phyloP scores from a whole-genome alignment of 2,888 invertebrate species.

The Mesopsocus fuscifrons region DNA sequence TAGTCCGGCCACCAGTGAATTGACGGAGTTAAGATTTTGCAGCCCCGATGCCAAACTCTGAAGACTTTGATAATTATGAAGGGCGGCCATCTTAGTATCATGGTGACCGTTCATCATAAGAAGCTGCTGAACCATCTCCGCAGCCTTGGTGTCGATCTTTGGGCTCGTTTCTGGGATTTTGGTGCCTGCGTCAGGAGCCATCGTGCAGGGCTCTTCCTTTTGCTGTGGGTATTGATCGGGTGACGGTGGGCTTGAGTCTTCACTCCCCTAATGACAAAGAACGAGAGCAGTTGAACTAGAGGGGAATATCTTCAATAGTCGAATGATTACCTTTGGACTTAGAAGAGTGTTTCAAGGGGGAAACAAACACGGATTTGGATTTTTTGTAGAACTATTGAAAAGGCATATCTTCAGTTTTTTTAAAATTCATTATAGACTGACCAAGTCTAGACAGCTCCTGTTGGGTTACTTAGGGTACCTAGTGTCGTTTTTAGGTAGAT shows the following conservation, averaged over 20 bases:
- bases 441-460: too few relatives aligned
- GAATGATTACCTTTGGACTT: too few relatives aligned
- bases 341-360: too few relatives aligned
- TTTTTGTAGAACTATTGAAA: too few relatives aligned
- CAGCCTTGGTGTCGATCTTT: conserved; percentile 33
- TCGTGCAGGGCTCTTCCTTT: background rate
- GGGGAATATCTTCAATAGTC: too few relatives aligned
- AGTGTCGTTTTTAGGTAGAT: too few relatives aligned
- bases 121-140: conserved; percentile 41
- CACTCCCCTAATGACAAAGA: conserved; percentile 8
- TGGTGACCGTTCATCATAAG: conserved; percentile 8
- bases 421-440: too few relatives aligned
- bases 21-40: conserved; percentile 36
- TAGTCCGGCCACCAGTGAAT: conserved; percentile 37
- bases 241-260: conserved; percentile 13
- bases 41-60: conserved; percentile 63
- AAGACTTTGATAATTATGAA: conserved; percentile 49
- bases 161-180: background rate
- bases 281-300: conserved; percentile 1
- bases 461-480: too few relatives aligned
- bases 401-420: too few relatives aligned
- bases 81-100: conserved; percentile 23
- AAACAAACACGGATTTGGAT: too few relatives aligned
- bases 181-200: background rate
- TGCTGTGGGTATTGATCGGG: conserved; percentile 14